These are phyloP conservation scores for Bucorvus abyssinicus DNA, from an alignment of 2,797 vertebrate species.

Conservation along the genomic window DNA sequence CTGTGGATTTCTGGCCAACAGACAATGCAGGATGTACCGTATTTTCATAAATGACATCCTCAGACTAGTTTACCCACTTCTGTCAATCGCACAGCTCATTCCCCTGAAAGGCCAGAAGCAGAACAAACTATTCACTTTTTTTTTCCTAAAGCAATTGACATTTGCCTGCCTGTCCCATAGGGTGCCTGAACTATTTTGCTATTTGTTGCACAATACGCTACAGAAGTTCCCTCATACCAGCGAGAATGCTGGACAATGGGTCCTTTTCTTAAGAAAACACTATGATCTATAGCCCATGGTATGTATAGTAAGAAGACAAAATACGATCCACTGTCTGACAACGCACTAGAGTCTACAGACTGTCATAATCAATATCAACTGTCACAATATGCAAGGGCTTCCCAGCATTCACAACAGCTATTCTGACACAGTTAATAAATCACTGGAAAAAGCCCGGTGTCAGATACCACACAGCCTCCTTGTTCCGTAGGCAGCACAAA, in stretches of 20 bases:
- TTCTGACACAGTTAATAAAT: slow-evolving; percentile 75
- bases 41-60: not conserved
- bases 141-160: slow-evolving; percentile 10
- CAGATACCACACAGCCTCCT: slow-evolving; percentile 59
- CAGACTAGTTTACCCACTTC: not conserved
- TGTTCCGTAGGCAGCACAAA: slow-evolving; percentile 52
- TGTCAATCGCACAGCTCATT: not conserved
- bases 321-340: slow-evolving; percentile 52
- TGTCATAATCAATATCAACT: slow-evolving; percentile 74
- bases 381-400: slow-evolving; percentile 62
- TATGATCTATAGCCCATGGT: slow-evolving; percentile 57
- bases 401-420: slow-evolving; percentile 65
- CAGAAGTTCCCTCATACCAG: slow-evolving; percentile 29
- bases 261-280: slow-evolving; percentile 47
- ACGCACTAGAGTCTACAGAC: slow-evolving; percentile 57
- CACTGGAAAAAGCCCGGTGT: slow-evolving; percentile 70
- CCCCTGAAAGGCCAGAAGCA: not conserved
- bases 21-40: not conserved
- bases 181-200: slow-evolving; percentile 29
- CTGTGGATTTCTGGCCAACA: not conserved
- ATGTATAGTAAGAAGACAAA: slow-evolving; percentile 65
- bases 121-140: not conserved
- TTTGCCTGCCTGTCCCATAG: slow-evolving; percentile 32
- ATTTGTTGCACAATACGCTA: slow-evolving; percentile 45
- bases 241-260: slow-evolving; percentile 36